These are phyloP conservation scores for Sebastes jordani DNA, from an alignment of 2,797 vertebrate genomes.

Conservation along the genomic window DNA sequence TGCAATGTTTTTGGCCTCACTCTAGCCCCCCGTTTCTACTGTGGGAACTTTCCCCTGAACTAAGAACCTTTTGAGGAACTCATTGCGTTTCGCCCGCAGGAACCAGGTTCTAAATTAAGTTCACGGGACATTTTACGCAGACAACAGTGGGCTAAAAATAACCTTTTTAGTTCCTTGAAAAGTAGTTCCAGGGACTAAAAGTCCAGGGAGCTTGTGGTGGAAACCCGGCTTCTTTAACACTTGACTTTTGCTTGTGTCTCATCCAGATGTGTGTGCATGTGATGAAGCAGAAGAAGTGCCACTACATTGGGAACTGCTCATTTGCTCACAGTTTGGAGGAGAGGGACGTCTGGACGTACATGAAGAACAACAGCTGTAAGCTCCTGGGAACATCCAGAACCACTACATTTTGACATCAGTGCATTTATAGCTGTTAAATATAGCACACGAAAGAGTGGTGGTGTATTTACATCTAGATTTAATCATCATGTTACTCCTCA, in stretches of 20 bases:
- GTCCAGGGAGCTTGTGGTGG: too few relatives aligned
- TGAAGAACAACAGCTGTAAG: constrained; percentile 99
- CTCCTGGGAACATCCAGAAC: background rate
- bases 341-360: constrained; percentile 98
- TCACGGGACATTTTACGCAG: too few relatives aligned
- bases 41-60: too few relatives aligned
- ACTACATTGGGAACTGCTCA: constrained; percentile 98
- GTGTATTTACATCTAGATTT: background rate
- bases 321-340: constrained; percentile 98
- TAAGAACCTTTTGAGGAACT: too few relatives aligned
- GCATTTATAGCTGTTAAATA: background rate
- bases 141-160: too few relatives aligned
- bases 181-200: too few relatives aligned
- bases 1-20: background rate
- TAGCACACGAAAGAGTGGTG: too few relatives aligned
- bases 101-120: too few relatives aligned
- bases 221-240: background rate
- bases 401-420: background rate
- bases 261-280: constrained; percentile 95
- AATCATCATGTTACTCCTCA: background rate
- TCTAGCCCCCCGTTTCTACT: too few relatives aligned
- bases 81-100: too few relatives aligned
- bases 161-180: too few relatives aligned
- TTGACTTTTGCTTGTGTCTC: background rate
- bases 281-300: constrained; percentile 98